Conservation (phyloP, 2,797 vertebrate genomes). For the Hipposideros larvatus region DNA sequence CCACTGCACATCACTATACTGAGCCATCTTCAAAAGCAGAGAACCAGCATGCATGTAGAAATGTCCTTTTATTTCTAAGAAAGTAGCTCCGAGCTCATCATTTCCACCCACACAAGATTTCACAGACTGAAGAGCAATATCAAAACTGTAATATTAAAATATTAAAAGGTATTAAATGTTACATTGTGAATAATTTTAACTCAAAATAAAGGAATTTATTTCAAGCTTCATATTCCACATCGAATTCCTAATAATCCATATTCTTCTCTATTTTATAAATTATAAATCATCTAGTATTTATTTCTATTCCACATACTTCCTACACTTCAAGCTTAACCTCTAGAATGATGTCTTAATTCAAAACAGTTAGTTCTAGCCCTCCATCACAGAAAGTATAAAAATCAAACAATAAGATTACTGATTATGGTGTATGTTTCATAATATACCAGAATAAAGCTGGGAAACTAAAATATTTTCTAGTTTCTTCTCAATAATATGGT, state of each 20-base stretch:
- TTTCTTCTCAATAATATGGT: not conserved
- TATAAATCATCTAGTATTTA: not conserved
- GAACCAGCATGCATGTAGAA: slow-evolving; percentile 95
- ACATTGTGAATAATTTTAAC: not conserved
- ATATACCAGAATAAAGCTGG: not conserved
- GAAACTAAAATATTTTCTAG: slow-evolving; percentile 13
- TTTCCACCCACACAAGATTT: slow-evolving; percentile 87
- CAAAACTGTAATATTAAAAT: slow-evolving; percentile 91
- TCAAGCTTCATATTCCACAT: slow-evolving; percentile 29
- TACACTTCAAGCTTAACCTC: slow-evolving; percentile 33
- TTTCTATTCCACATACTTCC: not conserved
- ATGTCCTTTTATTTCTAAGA: slow-evolving; percentile 95
- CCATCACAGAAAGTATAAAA: not conserved
- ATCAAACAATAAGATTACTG: not conserved
- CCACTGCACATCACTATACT: slow-evolving; percentile 93
- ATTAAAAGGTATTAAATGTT: slow-evolving; percentile 46
- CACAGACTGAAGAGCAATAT: slow-evolving; percentile 92
- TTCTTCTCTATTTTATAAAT: slow-evolving; percentile 35
- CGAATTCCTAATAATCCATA: not conserved
- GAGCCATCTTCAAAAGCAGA: slow-evolving; percentile 95
- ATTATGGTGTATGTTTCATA: not conserved
- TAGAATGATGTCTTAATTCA: slow-evolving; percentile 22
- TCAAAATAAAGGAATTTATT: slow-evolving; percentile 48
- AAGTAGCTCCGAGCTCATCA: slow-evolving; percentile 93
- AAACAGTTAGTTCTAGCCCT: slow-evolving; percentile 4